phyloP scores from a whole-genome alignment of 2,113 vertebrate species.

The Vulpes vulpes region DNA sequence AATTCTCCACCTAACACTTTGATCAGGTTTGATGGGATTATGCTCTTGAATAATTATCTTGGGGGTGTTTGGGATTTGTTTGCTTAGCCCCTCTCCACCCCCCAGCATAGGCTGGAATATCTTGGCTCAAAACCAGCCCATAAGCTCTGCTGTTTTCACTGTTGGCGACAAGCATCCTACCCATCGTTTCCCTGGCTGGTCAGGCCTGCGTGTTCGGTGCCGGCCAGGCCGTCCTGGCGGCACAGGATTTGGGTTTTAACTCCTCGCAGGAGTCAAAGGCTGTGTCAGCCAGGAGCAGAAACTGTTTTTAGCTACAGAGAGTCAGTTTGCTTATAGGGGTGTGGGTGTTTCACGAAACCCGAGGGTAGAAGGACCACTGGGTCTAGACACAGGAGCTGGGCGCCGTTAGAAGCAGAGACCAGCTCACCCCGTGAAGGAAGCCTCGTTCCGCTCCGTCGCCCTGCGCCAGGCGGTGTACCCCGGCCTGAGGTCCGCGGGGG shows the following conservation, averaged over 20 bases:
- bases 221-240: not conserved
- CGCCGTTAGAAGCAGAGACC: not conserved
- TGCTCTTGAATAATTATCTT: not conserved
- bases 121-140: not conserved
- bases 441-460: not conserved
- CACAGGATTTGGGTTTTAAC: not conserved
- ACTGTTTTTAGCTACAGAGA: not conserved
- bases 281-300: not conserved
- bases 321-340: not conserved
- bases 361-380: not conserved
- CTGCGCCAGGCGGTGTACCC: no score
- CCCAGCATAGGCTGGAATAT: not conserved
- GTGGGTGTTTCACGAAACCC: not conserved
- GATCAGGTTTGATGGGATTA: not conserved
- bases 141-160: not conserved
- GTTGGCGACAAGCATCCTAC: not conserved
- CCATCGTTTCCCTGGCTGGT: not conserved
- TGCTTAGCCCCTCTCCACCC: not conserved
- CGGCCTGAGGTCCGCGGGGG: no score
- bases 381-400: not conserved
- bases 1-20: not conserved
- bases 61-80: not conserved
- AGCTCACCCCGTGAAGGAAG: not conserved
- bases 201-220: not conserved
- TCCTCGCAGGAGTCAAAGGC: not conserved